Conservation (phyloP, 2,888 invertebrate species). For the Eumerus sabulonum region DNA sequence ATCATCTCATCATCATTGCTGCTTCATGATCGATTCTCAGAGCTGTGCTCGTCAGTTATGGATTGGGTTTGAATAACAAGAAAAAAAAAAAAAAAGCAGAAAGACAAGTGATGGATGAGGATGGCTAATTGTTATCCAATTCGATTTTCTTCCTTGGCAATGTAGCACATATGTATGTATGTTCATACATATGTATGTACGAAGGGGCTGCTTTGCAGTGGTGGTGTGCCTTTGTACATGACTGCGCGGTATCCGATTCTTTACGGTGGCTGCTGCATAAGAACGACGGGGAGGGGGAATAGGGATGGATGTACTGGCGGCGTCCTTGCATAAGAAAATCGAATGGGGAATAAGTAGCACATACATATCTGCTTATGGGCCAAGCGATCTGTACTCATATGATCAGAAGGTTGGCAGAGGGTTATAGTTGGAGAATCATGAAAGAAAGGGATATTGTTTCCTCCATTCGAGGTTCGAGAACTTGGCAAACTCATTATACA, state of each 20-base stretch:
- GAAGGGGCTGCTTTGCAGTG: neutral
- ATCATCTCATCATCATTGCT: neutral
- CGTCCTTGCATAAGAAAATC: constrained; percentile 50
- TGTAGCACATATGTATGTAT: too few species aligned
- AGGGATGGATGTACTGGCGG: neutral
- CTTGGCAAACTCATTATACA: neutral
- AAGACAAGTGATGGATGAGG: constrained; percentile 2
- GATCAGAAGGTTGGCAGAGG: too few species aligned
- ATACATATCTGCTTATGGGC: too few species aligned
- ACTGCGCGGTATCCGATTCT: constrained; percentile 10
- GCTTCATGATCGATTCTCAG: constrained; percentile 10
- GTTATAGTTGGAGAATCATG: too few species aligned
- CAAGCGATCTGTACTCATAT: too few species aligned
- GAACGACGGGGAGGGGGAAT: neutral
- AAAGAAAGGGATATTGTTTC: too few species aligned
- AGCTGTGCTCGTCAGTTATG: neutral
- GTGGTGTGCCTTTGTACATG: neutral
- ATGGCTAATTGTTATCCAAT: constrained; percentile 14
- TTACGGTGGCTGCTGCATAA: neutral
- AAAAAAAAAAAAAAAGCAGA: too few species aligned
- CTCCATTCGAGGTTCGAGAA: constrained; percentile 11
- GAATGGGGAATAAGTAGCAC: too few species aligned
- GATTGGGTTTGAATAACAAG: too few species aligned
- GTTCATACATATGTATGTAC: too few species aligned
- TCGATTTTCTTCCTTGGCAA: constrained; percentile 16